These are phyloP conservation scores for Benthosema pterotum DNA, from an alignment of 2,797 vertebrate species.

Conservation along the genomic window DNA sequence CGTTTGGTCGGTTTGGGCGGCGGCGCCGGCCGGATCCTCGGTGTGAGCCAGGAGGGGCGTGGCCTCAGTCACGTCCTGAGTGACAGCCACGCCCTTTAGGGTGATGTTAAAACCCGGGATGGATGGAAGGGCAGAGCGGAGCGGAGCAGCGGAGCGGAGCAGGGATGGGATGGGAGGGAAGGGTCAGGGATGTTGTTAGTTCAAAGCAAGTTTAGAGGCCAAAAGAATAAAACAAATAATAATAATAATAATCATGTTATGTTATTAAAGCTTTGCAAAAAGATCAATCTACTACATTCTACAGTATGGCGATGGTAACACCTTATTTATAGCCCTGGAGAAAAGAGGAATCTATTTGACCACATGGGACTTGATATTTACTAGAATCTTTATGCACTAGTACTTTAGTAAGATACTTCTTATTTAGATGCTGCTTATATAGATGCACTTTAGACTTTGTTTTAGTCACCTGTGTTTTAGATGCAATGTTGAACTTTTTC, in stretches of 20 bases:
- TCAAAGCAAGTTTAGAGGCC: conserved; percentile 78
- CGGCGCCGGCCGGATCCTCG: conserved; percentile 77
- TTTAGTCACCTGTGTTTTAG: too few relatives aligned
- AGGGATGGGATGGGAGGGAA: conserved; percentile 60
- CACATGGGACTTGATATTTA: too few relatives aligned
- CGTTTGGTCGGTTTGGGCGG: too few relatives aligned
- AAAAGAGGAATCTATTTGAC: too few relatives aligned
- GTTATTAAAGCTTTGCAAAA: conserved; percentile 67
- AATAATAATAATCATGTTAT: conserved; percentile 56
- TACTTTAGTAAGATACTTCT: too few relatives aligned
- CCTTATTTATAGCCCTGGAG: conserved; percentile 47
- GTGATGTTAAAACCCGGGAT: too few relatives aligned
- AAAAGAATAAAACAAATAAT: conserved; percentile 40
- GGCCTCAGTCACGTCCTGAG: conserved; percentile 86
- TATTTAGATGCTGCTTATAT: too few relatives aligned
- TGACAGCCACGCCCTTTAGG: conserved; percentile 84
- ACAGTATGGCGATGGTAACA: conserved; percentile 55
- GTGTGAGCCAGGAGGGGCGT: conserved; percentile 77
- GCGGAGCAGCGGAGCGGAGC: conserved; percentile 66
- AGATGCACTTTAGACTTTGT: too few relatives aligned
- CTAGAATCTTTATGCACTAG: too few relatives aligned
- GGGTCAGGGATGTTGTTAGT: conserved; percentile 88
- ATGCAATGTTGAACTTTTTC: too few relatives aligned
- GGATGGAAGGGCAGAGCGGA: too few relatives aligned
- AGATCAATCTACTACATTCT: conserved; percentile 40